Evolutionary conservation across 2,797 vertebrate genomes (phyloP).

Genomic region (Glossophaga mutica): DNA sequence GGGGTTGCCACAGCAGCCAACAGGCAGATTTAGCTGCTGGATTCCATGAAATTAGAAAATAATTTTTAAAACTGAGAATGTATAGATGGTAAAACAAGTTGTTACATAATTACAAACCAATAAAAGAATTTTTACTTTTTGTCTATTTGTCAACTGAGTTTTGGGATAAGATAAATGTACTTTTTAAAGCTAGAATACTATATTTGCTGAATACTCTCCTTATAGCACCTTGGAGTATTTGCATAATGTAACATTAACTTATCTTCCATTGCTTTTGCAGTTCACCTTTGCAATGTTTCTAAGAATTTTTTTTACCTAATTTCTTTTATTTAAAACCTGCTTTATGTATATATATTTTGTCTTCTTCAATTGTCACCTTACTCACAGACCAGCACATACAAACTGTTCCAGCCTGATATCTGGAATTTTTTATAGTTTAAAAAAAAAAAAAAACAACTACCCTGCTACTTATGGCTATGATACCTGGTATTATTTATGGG

Average conservation of each 20-base stretch:
- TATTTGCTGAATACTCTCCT: slow-evolving; percentile 9
- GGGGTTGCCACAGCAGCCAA: not conserved
- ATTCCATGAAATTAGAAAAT: slow-evolving; percentile 32
- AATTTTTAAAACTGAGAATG: slow-evolving; percentile 12
- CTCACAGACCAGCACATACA: slow-evolving; percentile 55
- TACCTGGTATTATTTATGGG: slow-evolving; percentile 84
- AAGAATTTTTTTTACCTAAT: slow-evolving; percentile 64
- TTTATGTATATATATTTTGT: slow-evolving; percentile 43
- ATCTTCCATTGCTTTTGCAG: slow-evolving; percentile 41
- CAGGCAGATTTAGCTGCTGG: not conserved
- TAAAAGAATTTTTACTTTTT: slow-evolving; percentile 28
- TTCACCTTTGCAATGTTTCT: slow-evolving; percentile 47
- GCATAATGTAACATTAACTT: slow-evolving; percentile 42
- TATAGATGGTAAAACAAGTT: slow-evolving; percentile 27
- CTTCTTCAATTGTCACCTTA: slow-evolving; percentile 64
- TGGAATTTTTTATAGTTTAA: slow-evolving; percentile 71
- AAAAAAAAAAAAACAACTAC: slow-evolving; percentile 70
- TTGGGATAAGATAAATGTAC: slow-evolving; percentile 13
- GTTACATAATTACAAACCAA: slow-evolving; percentile 39
- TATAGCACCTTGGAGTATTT: slow-evolving; percentile 28
- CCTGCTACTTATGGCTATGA: slow-evolving; percentile 71
- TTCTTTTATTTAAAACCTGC: slow-evolving; percentile 74
- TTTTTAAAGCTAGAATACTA: slow-evolving; percentile 31
- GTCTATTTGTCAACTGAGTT: not conserved
- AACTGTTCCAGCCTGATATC: slow-evolving; percentile 70